Conservation (phyloP, 2,888 invertebrate species). For the Drosophila nr. fundita region DNA sequence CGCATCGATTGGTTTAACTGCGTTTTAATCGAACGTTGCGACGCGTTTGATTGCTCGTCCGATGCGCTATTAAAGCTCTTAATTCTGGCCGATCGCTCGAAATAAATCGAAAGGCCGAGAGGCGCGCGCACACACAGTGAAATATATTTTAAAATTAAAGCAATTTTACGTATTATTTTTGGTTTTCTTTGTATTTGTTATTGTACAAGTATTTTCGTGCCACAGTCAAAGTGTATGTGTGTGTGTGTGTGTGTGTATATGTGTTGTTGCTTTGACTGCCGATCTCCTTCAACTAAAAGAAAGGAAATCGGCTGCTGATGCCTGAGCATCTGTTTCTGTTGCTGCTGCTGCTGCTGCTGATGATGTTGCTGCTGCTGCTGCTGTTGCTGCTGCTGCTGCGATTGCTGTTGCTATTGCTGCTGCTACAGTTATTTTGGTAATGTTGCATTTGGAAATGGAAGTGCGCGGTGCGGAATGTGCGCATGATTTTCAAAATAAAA, state of each 20-base stretch:
- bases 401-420: background rate
- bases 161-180: constrained; percentile 68
- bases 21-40: constrained; percentile 35
- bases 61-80: constrained; percentile 71
- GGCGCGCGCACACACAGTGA: constrained; percentile 40
- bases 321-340: constrained; percentile 61
- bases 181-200: constrained; percentile 66
- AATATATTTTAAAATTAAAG: constrained; percentile 80
- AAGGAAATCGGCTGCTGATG: constrained; percentile 65
- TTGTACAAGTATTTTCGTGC: constrained; percentile 65
- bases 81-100: constrained; percentile 75
- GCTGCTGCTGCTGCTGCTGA: constrained; percentile 3
- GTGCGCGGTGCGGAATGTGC: constrained; percentile 47
- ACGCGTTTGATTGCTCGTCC: constrained; percentile 63
- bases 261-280: constrained; percentile 62
- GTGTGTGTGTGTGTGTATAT: constrained; percentile 15
- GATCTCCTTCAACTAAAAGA: constrained; percentile 73
- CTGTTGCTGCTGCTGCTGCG: background rate
- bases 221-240: constrained; percentile 12
- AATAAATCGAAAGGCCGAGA: constrained; percentile 77
- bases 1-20: constrained; percentile 28
- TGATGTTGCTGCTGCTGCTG: constrained; percentile 4
- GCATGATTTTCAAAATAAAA: constrained; percentile 57
- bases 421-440: constrained; percentile 17
- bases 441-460: constrained; percentile 64